Evolutionary conservation across 2,113 vertebrate genomes (phyloP).

Genomic region (Agelaius phoeniceus): DNA sequence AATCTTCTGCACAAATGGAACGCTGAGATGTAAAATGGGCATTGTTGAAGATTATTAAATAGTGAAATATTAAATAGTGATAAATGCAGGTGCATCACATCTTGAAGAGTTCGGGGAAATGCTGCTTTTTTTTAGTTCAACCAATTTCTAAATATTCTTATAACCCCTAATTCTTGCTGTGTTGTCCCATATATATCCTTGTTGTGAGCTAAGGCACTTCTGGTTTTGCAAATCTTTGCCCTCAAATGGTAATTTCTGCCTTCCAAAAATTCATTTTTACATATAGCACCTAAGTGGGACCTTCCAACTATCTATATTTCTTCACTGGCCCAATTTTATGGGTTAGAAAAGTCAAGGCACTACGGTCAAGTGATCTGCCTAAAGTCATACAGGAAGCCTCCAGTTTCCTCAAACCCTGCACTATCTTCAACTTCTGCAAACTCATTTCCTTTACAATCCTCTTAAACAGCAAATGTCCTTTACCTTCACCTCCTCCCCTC

Average conservation of each 20-base stretch:
- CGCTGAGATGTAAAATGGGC: not conserved
- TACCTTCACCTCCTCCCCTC: not conserved
- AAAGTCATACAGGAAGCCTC: constrained; percentile 44
- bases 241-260: not conserved
- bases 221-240: not conserved
- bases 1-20: not conserved
- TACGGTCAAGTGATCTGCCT: not conserved
- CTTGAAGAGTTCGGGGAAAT: not conserved
- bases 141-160: not conserved
- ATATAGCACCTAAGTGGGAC: not conserved
- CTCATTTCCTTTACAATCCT: constrained; percentile 21
- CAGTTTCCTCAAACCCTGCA: constrained; percentile 33
- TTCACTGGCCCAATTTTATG: not conserved
- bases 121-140: not conserved
- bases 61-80: not conserved
- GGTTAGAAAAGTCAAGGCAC: not conserved
- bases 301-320: not conserved
- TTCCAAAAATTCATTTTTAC: not conserved
- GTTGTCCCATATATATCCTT: not conserved
- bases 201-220: not conserved
- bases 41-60: not conserved
- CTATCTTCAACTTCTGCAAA: constrained; percentile 40
- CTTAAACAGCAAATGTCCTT: not conserved
- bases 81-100: not conserved
- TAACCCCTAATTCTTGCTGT: not conserved